phyloP scores from a whole-genome alignment of 1,140 invertebrate species.

The Sipha flava region DNA sequence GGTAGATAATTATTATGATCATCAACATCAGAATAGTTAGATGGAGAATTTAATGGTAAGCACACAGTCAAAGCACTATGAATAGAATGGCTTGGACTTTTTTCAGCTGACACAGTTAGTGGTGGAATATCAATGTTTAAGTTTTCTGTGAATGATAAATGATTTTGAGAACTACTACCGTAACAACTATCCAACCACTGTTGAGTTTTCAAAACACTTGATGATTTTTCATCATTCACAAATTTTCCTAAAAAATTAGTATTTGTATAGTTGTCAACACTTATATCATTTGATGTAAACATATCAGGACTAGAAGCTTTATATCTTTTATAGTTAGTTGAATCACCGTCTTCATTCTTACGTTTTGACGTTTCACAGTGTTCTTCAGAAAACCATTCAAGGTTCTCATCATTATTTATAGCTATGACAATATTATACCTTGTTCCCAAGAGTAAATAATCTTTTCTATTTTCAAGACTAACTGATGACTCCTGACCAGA shows the following conservation, averaged over 20 bases:
- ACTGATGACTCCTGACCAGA: slow-evolving; percentile 6
- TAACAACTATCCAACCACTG: neutral
- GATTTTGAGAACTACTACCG: neutral
- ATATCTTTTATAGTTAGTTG: neutral
- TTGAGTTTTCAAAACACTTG: neutral
- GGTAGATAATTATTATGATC: too few species aligned
- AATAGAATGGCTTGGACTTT: neutral
- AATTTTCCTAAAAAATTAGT: slow-evolving; percentile 3
- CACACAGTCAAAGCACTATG: slow-evolving; percentile 3
- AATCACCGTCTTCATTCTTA: neutral
- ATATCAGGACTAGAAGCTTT: slow-evolving; percentile 18
- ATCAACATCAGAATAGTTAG: neutral
- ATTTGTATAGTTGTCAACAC: neutral
- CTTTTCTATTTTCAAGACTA: neutral
- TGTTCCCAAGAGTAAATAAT: slow-evolving; percentile 16
- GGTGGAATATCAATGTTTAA: neutral
- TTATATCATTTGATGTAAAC: neutral
- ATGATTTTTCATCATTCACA: slow-evolving; percentile 4
- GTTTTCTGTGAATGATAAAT: slow-evolving; percentile 8
- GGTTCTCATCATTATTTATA: neutral
- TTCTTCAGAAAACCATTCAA: neutral
- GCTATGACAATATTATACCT: neutral
- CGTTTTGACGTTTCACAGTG: neutral
- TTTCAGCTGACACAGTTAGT: neutral
- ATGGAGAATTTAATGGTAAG: neutral